Percentiles rank a stretch among this genome's conserved stretches.
phyloP scores from a whole-genome alignment of 1,140 invertebrate species.

The Ctenoplectra terminalis region DNA sequence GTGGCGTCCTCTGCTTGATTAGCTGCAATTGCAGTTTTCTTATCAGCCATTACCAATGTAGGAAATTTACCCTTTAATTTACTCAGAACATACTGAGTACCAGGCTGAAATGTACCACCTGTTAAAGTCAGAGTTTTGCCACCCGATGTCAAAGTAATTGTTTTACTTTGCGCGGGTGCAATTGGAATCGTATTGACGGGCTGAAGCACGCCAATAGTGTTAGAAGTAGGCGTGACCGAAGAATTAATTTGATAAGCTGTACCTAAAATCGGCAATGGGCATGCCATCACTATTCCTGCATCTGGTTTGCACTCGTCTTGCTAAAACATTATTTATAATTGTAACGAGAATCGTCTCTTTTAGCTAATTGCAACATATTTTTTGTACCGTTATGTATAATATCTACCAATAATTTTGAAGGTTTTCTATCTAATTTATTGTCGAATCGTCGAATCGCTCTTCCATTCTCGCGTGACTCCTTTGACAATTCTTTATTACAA shows the following conservation, averaged over 20 bases:
- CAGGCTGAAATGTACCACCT: slow-evolving; percentile 61
- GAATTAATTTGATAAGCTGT: slow-evolving; percentile 60
- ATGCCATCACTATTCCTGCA: slow-evolving; percentile 33
- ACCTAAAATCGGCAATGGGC: slow-evolving; percentile 45
- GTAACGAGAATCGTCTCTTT: background rate
- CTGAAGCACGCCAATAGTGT: slow-evolving; percentile 47
- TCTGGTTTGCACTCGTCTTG: slow-evolving; percentile 39
- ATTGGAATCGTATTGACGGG: slow-evolving; percentile 54
- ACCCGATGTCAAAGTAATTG: slow-evolving; percentile 65
- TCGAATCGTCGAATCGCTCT: background rate
- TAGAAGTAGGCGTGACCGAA: slow-evolving; percentile 14
- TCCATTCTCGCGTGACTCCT: slow-evolving; percentile 35
- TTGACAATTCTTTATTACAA: slow-evolving; percentile 46
- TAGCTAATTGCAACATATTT: background rate
- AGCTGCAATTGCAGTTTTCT: slow-evolving; percentile 37
- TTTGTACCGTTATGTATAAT: background rate
- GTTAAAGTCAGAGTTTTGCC: slow-evolving; percentile 72
- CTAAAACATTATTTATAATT: slow-evolving; percentile 20
- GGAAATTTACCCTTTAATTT: slow-evolving; percentile 72
- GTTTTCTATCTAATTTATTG: slow-evolving; percentile 26
- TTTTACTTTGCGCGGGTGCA: slow-evolving; percentile 59
- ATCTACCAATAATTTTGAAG: slow-evolving; percentile 30
- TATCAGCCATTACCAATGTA: slow-evolving; percentile 59
- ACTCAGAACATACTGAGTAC: slow-evolving; percentile 68
- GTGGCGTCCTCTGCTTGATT: slow-evolving; percentile 30